Conservation (phyloP, 2,113 vertebrate genomes). For the Scomber japonicus region DNA sequence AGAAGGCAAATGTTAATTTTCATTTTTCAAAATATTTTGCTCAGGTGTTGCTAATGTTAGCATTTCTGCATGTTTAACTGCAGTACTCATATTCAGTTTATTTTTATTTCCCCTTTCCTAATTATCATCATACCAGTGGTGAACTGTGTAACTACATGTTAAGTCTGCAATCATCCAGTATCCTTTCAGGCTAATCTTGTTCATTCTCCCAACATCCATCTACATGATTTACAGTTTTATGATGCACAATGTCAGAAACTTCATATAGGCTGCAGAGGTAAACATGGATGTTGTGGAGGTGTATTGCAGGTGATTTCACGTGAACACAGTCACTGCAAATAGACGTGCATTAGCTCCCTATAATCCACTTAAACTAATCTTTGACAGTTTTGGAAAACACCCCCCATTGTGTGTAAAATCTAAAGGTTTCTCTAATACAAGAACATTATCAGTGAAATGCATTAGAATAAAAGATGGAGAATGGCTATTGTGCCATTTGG, state of each 20-base stretch:
- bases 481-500: background rate
- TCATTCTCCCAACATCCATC: background rate
- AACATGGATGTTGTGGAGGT: background rate
- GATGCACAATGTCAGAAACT: background rate
- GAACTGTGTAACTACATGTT: too few relatives aligned
- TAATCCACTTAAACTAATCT: slow-evolving; percentile 76
- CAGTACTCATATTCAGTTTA: too few relatives aligned
- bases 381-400: slow-evolving; percentile 30
- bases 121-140: too few relatives aligned
- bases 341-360: slow-evolving; percentile 28
- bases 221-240: background rate
- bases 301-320: slow-evolving; percentile 30
- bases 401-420: background rate
- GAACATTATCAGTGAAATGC: background rate
- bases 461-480: background rate
- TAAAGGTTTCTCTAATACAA: background rate
- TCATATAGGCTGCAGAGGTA: background rate
- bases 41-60: too few relatives aligned
- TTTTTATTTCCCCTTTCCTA: too few relatives aligned
- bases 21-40: too few relatives aligned
- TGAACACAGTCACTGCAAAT: slow-evolving; percentile 43
- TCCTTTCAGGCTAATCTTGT: background rate
- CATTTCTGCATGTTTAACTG: too few relatives aligned
- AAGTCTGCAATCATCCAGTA: background rate
- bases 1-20: too few relatives aligned